Percentiles rank a stretch among this genome's conserved stretches.
phyloP scores from a whole-genome alignment of 2,888 invertebrate species.

The Timandra comae region DNA sequence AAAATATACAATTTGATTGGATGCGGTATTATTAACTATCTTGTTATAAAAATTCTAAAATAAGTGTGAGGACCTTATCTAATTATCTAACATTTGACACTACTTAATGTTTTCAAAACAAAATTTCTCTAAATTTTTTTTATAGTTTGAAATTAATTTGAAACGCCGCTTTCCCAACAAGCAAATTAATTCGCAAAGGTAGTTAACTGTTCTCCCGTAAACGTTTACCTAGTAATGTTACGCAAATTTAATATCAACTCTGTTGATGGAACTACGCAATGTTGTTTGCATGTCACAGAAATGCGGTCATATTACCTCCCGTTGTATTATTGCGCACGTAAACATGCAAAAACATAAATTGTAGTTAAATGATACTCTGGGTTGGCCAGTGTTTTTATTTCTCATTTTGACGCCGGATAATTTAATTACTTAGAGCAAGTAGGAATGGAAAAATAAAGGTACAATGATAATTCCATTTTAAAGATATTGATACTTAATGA shows the following conservation, averaged over 20 bases:
- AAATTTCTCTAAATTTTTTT: too few relatives aligned
- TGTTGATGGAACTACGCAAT: constrained; percentile 8
- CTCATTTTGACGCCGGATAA: too few relatives aligned
- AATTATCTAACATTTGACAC: too few relatives aligned
- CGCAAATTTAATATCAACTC: constrained; percentile 9
- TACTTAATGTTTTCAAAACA: too few relatives aligned
- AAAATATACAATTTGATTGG: constrained; percentile 55
- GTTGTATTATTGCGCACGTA: not conserved
- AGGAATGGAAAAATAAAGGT: too few relatives aligned
- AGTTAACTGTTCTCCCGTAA: constrained; percentile 15
- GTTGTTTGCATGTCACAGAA: not conserved
- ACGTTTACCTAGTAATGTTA: constrained; percentile 11
- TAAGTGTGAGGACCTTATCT: too few relatives aligned
- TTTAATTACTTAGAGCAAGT: too few relatives aligned
- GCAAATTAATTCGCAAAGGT: constrained; percentile 16
- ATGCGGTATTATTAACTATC: constrained; percentile 62
- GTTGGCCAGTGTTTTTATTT: too few relatives aligned
- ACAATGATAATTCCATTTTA: too few relatives aligned
- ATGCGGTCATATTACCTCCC: not conserved
- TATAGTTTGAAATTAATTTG: constrained; percentile 8
- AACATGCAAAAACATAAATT: not conserved
- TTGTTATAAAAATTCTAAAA: too few relatives aligned
- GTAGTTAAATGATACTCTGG: too few relatives aligned
- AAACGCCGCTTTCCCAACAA: not conserved
- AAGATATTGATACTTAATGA: too few relatives aligned